Evolutionary conservation across 2,888 invertebrate species (phyloP).

Genomic region (Serrognathus titanus): DNA sequence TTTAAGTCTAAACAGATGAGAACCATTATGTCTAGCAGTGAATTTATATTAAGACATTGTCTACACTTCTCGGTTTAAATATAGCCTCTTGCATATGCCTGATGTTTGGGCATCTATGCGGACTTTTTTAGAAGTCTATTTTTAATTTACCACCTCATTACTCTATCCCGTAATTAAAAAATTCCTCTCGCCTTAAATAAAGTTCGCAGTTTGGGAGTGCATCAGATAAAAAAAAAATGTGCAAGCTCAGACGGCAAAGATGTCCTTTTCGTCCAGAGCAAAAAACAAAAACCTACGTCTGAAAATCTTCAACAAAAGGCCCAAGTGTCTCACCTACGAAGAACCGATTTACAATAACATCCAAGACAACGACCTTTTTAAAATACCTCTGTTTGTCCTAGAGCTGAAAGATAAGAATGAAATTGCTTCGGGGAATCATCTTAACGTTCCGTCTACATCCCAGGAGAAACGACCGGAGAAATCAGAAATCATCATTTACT

Average conservation of each 20-base stretch:
- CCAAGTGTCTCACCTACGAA: background rate
- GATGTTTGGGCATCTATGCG: conserved; percentile 6
- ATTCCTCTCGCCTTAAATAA: background rate
- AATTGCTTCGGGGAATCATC: conserved; percentile 13
- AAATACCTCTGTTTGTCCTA: conserved; percentile 46
- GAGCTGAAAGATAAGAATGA: conserved; percentile 44
- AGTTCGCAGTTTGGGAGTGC: background rate
- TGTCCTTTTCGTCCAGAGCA: conserved; percentile 5
- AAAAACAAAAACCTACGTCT: conserved; percentile 21
- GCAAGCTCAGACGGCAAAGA: conserved; percentile 3
- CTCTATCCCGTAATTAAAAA: background rate
- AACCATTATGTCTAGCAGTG: background rate
- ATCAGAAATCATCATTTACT: conserved; percentile 32
- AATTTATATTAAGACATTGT: background rate
- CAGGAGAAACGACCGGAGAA: conserved; percentile 16
- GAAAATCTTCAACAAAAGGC: conserved; percentile 15
- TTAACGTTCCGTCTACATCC: conserved; percentile 25
- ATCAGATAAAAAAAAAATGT: background rate
- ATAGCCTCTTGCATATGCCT: conserved; percentile 50
- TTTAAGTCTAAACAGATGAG: too few species aligned
- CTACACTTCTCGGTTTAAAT: conserved; percentile 51
- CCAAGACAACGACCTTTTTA: conserved; percentile 17
- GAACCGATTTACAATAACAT: conserved; percentile 21
- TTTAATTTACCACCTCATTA: conserved; percentile 11
- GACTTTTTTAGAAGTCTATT: conserved; percentile 33